phyloP scores from a whole-genome alignment of 1,140 invertebrate genomes.

The Mercenaria mercenaria region DNA sequence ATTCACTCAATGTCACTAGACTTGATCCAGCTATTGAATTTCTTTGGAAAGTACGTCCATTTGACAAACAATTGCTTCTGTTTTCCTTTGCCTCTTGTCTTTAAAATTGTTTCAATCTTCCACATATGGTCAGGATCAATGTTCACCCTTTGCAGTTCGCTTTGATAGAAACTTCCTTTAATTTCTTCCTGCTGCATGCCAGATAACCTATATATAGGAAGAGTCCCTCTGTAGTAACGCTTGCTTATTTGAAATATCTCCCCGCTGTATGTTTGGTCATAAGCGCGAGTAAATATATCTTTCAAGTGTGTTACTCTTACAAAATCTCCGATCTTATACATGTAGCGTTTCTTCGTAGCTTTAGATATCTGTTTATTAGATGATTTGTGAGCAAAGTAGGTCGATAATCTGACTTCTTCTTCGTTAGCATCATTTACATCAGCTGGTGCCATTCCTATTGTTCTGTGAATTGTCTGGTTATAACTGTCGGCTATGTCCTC shows the following conservation, averaged over 20 bases:
- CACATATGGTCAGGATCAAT: constrained; percentile 9
- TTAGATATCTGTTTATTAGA: not conserved
- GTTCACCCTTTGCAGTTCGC: constrained; percentile 54
- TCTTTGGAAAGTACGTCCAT: constrained; percentile 31
- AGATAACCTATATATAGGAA: constrained; percentile 52
- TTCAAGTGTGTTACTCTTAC: constrained; percentile 57
- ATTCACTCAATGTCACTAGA: not conserved
- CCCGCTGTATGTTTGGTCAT: not conserved
- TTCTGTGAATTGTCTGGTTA: constrained; percentile 39
- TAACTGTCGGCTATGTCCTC: constrained; percentile 38
- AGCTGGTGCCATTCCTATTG: constrained; percentile 36
- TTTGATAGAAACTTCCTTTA: constrained; percentile 63
- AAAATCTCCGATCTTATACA: constrained; percentile 63
- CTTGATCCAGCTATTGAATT: constrained; percentile 37
- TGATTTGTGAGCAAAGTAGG: constrained; percentile 5
- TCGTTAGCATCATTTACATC: not conserved
- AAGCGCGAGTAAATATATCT: not conserved
- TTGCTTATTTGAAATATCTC: not conserved
- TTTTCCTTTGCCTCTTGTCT: constrained; percentile 47
- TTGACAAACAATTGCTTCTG: constrained; percentile 66
- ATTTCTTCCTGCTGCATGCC: constrained; percentile 50
- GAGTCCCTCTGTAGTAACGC: not conserved
- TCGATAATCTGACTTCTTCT: constrained; percentile 25
- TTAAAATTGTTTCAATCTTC: constrained; percentile 55
- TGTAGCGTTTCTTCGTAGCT: constrained; percentile 26